Conservation (phyloP, 2,797 vertebrate species). For the Neopelma chrysocephalum region DNA sequence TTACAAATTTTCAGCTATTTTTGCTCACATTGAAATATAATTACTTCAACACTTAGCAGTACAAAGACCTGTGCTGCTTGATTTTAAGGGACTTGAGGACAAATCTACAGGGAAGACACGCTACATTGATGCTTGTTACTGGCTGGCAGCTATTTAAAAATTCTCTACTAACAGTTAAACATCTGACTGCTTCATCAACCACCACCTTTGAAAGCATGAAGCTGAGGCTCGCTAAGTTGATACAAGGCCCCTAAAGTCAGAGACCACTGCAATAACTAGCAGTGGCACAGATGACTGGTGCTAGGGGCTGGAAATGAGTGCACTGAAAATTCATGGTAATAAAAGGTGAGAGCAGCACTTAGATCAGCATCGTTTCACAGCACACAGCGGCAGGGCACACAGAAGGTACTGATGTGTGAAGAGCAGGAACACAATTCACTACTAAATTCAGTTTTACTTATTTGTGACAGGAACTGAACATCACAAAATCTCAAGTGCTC, state of each 20-base stretch:
- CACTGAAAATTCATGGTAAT: not conserved
- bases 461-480: not conserved
- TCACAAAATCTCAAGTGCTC: not conserved
- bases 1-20: not conserved
- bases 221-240: not conserved
- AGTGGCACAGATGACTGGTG: not conserved
- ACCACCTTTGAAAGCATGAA: not conserved
- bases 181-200: not conserved
- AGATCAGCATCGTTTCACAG: not conserved
- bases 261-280: not conserved
- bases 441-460: not conserved
- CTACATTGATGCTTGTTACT: not conserved
- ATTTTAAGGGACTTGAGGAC: not conserved
- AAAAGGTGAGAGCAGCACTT: not conserved
- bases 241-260: not conserved
- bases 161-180: not conserved
- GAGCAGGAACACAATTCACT: not conserved
- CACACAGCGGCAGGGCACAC: not conserved
- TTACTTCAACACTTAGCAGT: not conserved
- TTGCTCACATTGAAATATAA: not conserved
- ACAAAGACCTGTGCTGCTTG: not conserved
- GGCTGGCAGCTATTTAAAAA: not conserved
- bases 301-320: not conserved
- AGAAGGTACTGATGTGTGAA: not conserved
- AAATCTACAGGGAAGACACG: not conserved